These are phyloP conservation scores for Schizaphis graminum DNA, from an alignment of 2,888 invertebrate genomes.

Conservation along the genomic window DNA sequence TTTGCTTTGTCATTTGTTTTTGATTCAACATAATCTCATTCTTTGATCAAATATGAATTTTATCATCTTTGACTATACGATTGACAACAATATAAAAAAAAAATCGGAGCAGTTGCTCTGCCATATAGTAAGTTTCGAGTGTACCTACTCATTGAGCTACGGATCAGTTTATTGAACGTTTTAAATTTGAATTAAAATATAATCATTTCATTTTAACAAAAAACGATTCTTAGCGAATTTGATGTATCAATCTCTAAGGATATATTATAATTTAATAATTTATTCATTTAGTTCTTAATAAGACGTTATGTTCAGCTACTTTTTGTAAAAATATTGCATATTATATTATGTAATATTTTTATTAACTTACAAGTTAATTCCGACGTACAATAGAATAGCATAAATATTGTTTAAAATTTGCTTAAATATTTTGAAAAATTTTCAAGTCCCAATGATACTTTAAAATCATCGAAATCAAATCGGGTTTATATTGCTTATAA, in stretches of 20 bases:
- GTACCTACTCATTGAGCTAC: not conserved
- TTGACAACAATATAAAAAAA: conserved; percentile 14
- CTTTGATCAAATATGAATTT: not conserved
- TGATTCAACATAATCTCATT: conserved; percentile 42
- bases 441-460: not conserved
- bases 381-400: too few relatives aligned
- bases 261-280: not conserved
- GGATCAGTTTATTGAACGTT: not conserved
- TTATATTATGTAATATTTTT: not conserved
- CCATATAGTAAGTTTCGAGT: not conserved
- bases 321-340: not conserved
- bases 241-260: not conserved
- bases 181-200: not conserved
- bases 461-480: not conserved
- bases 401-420: not conserved
- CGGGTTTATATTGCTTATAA: too few relatives aligned
- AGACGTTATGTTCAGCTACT: not conserved
- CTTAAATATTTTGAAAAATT: not conserved
- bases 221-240: not conserved
- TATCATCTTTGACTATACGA: not conserved
- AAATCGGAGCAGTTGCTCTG: not conserved
- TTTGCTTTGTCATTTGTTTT: conserved; percentile 59
- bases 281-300: not conserved
- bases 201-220: not conserved
- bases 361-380: too few relatives aligned